phyloP scores from a whole-genome alignment of 2,888 invertebrate species.

The Eretmocerus hayati region DNA sequence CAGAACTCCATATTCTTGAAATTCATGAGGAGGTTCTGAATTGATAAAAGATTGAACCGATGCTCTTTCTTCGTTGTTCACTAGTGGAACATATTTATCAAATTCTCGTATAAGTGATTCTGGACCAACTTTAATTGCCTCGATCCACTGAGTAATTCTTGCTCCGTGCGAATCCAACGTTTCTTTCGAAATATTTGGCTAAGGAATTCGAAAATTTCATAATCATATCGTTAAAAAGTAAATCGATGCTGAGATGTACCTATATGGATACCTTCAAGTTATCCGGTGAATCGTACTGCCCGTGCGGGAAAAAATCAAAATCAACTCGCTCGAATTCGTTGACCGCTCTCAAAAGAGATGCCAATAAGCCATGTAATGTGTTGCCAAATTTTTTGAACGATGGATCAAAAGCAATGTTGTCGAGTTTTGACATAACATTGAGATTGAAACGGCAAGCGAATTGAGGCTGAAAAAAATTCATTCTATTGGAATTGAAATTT shows the following conservation, averaged over 20 bases:
- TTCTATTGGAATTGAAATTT: no score
- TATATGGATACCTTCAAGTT: slow-evolving; percentile 12
- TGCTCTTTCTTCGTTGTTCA: slow-evolving; percentile 57
- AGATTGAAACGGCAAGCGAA: slow-evolving; percentile 59
- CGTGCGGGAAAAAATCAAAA: slow-evolving; percentile 38
- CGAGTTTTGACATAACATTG: slow-evolving; percentile 54
- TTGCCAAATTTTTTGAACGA: slow-evolving; percentile 67
- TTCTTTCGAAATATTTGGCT: slow-evolving; percentile 72
- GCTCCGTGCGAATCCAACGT: slow-evolving; percentile 59
- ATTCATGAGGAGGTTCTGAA: slow-evolving; percentile 52
- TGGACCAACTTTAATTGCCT: slow-evolving; percentile 67
- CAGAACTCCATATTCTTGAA: slow-evolving; percentile 58
- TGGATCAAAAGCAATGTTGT: slow-evolving; percentile 65
- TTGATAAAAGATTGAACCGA: slow-evolving; percentile 60
- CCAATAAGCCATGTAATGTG: slow-evolving; percentile 63
- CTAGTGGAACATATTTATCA: slow-evolving; percentile 68
- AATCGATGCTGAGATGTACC: not conserved
- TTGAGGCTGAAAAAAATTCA: not conserved
- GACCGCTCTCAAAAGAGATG: slow-evolving; percentile 68
- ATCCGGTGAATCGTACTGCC: not conserved
- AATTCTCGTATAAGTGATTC: slow-evolving; percentile 67
- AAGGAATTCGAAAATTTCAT: slow-evolving; percentile 26
- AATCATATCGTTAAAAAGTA: not conserved
- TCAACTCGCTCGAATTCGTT: slow-evolving; percentile 71
- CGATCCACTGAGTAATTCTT: slow-evolving; percentile 57